phyloP scores from a whole-genome alignment of 2,797 vertebrate species.

The Sebastes matsubarae region DNA sequence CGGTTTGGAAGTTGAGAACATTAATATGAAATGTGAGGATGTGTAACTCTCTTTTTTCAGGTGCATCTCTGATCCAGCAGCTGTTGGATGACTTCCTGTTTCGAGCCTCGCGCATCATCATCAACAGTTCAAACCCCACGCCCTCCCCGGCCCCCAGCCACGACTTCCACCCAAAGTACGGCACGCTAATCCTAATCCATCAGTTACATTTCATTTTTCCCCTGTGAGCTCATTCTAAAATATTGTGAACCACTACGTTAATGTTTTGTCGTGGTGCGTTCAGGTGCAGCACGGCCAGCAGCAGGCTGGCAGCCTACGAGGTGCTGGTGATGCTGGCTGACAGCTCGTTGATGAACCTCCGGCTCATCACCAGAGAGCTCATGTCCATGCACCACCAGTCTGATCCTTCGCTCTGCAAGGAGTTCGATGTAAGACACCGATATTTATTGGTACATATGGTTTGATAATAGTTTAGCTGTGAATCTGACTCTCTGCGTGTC shows the following conservation, averaged over 20 bases:
- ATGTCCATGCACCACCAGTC: slow-evolving; percentile 98
- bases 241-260: not conserved
- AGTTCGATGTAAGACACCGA: slow-evolving; percentile 90
- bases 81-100: slow-evolving; percentile 98
- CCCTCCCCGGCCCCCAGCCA: slow-evolving; percentile 91
- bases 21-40: not conserved
- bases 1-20: not conserved
- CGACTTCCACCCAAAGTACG: slow-evolving; percentile 98
- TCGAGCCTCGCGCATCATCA: slow-evolving; percentile 98
- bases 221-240: not conserved
- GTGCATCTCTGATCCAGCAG: slow-evolving; percentile 96
- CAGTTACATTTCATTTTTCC: not conserved
- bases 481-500: not conserved
- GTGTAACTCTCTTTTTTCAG: slow-evolving; percentile 71
- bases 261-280: not conserved
- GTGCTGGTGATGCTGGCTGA: slow-evolving; percentile 98
- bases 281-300: slow-evolving; percentile 98
- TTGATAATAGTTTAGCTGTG: not conserved
- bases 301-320: slow-evolving; percentile 96
- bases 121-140: slow-evolving; percentile 95
- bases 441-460: not conserved
- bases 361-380: slow-evolving; percentile 93
- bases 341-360: slow-evolving; percentile 94
- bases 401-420: slow-evolving; percentile 96
- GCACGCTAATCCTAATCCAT: not conserved